Evolutionary conservation across 2,797 vertebrate species (phyloP).

Genomic region (Macrochelys suwanniensis): DNA sequence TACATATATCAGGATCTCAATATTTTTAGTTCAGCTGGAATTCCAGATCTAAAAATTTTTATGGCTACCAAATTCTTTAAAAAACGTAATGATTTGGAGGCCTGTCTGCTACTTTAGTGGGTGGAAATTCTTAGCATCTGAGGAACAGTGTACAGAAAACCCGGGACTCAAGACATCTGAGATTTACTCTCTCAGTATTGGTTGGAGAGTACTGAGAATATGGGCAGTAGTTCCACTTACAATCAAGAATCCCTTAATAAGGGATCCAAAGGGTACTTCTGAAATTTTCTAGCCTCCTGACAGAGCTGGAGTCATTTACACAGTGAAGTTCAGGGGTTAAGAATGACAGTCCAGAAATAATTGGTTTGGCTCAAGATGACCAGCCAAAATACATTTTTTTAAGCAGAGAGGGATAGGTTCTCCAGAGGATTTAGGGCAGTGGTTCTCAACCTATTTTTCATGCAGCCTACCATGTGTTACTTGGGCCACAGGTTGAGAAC

Average conservation of each 20-base stretch:
- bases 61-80: background rate
- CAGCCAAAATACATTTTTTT: background rate
- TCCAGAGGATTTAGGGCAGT: background rate
- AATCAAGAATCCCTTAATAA: background rate
- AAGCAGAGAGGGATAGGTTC: background rate
- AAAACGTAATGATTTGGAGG: background rate
- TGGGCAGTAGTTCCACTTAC: background rate
- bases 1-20: background rate
- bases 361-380: background rate
- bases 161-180: background rate
- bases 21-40: background rate
- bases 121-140: background rate
- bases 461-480: no score
- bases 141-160: background rate
- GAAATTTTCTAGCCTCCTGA: background rate
- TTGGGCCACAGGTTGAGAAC: no score
- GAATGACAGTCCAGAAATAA: background rate
- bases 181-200: background rate
- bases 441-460: no score
- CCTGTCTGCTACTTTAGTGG: background rate
- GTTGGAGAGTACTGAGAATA: background rate
- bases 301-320: background rate
- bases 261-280: background rate
- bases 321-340: background rate
- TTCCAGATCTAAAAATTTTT: background rate